Percentiles rank a stretch among this genome's conserved stretches.
Evolutionary conservation across 1,140 invertebrate species (phyloP).

Genomic region (Druon quercuslanigerum): DNA sequence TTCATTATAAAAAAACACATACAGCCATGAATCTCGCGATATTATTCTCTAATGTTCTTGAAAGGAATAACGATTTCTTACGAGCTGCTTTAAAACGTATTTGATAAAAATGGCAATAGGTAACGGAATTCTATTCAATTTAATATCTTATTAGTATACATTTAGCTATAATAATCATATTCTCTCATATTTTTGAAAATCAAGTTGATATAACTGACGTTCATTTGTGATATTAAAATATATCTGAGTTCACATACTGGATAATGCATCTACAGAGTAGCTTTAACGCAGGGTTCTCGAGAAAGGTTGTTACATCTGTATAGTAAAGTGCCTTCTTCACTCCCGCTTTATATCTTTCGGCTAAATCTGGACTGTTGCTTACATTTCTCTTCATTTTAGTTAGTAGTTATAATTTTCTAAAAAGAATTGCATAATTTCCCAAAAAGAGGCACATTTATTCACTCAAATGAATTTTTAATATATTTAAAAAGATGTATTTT

Average conservation of each 20-base stretch:
- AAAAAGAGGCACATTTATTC: background rate
- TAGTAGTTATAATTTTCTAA: background rate
- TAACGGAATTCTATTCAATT: no score
- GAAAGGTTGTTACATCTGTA: slow-evolving; percentile 3
- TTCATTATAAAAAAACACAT: no score
- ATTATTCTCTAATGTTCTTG: no score
- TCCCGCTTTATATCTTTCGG: background rate
- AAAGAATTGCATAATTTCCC: background rate
- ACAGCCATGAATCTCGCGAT: no score
- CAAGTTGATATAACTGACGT: no score
- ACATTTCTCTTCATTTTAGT: background rate
- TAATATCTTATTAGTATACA: no score
- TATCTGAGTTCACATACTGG: background rate
- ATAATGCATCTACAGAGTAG: background rate
- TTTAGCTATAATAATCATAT: background rate
- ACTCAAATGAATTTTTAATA: no score
- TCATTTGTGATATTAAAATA: background rate
- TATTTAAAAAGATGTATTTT: no score
- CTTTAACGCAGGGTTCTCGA: background rate
- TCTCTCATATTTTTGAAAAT: background rate
- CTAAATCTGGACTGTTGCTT: background rate
- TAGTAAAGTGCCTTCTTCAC: background rate
- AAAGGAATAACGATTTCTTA: no score
- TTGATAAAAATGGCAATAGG: no score
- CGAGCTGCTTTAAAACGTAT: no score